phyloP scores from a whole-genome alignment of 1,140 invertebrate genomes.

The Bombus cullumanus region DNA sequence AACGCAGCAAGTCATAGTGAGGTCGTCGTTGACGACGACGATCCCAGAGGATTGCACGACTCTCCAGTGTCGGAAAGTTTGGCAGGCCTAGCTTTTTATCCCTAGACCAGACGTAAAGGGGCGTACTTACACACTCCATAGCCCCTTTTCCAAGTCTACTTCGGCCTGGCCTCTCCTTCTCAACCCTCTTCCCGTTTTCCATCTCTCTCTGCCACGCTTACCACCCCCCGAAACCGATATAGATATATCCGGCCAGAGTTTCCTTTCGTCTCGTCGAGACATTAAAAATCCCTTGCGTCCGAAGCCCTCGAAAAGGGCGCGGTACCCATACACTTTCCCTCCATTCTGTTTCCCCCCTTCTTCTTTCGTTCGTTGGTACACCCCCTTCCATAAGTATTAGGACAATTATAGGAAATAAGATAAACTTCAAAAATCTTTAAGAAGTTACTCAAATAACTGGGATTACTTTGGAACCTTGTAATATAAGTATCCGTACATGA shows the following conservation, averaged over 20 bases:
- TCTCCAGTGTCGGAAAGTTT: slow-evolving; percentile 66
- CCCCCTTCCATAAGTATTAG: too few relatives aligned
- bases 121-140: slow-evolving; percentile 62
- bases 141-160: slow-evolving; percentile 38
- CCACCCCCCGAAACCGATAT: slow-evolving; percentile 48
- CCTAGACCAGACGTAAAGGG: slow-evolving; percentile 67
- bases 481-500: too few relatives aligned
- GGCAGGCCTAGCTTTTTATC: slow-evolving; percentile 69
- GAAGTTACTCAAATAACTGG: background rate
- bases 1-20: slow-evolving; percentile 45
- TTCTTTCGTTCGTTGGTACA: background rate
- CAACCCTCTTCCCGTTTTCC: background rate
- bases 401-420: background rate
- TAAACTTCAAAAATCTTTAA: background rate
- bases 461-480: too few relatives aligned
- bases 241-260: slow-evolving; percentile 59
- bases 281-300: slow-evolving; percentile 62
- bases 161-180: slow-evolving; percentile 24
- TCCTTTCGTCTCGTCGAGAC: slow-evolving; percentile 63
- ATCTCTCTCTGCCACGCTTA: background rate
- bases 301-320: slow-evolving; percentile 47
- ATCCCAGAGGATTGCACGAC: slow-evolving; percentile 51
- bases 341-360: too few relatives aligned
- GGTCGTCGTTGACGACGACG: slow-evolving; percentile 26
- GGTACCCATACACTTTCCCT: slow-evolving; percentile 11